Percentiles rank a stretch among this genome's conserved stretches.
Conservation (phyloP, 2,888 invertebrate genomes). For the Leuctra nigra region DNA sequence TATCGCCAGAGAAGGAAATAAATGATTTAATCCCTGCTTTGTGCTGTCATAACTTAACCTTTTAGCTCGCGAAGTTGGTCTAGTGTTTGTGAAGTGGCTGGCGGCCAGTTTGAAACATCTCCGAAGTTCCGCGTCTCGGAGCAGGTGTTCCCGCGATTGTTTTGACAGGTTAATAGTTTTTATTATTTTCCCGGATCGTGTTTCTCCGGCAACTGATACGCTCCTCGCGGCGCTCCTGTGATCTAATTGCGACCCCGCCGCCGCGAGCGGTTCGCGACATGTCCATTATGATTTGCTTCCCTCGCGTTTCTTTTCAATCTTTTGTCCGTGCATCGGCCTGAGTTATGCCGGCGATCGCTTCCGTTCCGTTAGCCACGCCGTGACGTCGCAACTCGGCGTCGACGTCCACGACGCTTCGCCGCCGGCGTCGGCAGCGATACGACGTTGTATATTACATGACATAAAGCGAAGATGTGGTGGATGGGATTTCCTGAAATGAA, state of each 20-base stretch:
- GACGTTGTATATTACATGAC: too few species aligned
- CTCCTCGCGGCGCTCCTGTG: too few species aligned
- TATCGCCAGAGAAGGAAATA: not conserved
- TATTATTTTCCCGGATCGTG: not conserved
- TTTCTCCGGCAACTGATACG: too few species aligned
- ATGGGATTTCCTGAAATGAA: too few species aligned
- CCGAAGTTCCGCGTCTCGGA: not conserved
- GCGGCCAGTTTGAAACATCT: not conserved
- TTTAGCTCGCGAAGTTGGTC: not conserved
- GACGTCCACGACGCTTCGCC: too few species aligned
- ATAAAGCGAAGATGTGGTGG: too few species aligned
- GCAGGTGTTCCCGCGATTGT: not conserved
- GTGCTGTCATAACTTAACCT: not conserved
- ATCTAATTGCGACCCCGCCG: too few species aligned
- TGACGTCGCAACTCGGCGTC: too few species aligned
- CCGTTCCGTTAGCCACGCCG: not conserved
- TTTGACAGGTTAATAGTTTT: not conserved
- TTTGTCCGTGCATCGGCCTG: not conserved
- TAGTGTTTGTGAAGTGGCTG: not conserved
- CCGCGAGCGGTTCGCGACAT: too few species aligned
- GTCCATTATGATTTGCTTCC: slow-evolving; percentile 5
- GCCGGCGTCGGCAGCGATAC: too few species aligned
- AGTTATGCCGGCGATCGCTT: not conserved
- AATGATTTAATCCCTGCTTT: not conserved
- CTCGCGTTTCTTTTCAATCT: not conserved